Evolutionary conservation across 2,113 vertebrate species (phyloP), one percentile per base, ranked within the genome.

Genomic region (Hypocryptadius cinnamomeus): DNA sequence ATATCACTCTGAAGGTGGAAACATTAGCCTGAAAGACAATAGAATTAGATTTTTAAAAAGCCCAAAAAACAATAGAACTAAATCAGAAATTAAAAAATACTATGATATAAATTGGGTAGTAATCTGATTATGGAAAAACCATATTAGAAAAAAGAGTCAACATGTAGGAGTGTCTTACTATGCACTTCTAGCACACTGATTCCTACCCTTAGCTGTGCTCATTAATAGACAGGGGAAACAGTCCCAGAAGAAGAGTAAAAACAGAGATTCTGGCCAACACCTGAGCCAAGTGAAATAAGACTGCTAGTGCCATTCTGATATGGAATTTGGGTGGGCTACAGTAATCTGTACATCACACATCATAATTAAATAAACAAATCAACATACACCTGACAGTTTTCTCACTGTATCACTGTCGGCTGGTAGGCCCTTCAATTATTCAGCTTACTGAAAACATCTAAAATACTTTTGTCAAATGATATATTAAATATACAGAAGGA

Each of bases 91-190:
- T 15, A 21, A 86, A 73, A 76, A 23, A 3, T 30, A 3, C 37
- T 21, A 1, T 53, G 16, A 83, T 27, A 53, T 84, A 92, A 86
- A 78, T 35, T 3, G 5, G 3, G 61, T 40, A 63, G 35, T 11
- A 71, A 39, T 56, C 18, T 22, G 33, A 76, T 44, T 68, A 78
- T 31, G 48, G 35, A 68, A 76, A 84, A 89, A 63, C 8, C 1
- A 0, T 47, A 17, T 28, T 60, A 63, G 21, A 40, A 35, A 79
- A 63, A 64, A 30, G 5, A 31, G 8, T 66, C 0, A 0, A 9
- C 1, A 2, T 20, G 28, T 7, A 79, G 31, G 4, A 45, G 2
- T 64, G 14, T 78, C 25, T 73, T 57, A 79, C 27, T 15, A 14
- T 56, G 31, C 8, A 37, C 6, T 57, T 66, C 5, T 17, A 77